Conservation (phyloP, 2,797 vertebrate species). For the Pseudotriccus pelzelni region DNA sequence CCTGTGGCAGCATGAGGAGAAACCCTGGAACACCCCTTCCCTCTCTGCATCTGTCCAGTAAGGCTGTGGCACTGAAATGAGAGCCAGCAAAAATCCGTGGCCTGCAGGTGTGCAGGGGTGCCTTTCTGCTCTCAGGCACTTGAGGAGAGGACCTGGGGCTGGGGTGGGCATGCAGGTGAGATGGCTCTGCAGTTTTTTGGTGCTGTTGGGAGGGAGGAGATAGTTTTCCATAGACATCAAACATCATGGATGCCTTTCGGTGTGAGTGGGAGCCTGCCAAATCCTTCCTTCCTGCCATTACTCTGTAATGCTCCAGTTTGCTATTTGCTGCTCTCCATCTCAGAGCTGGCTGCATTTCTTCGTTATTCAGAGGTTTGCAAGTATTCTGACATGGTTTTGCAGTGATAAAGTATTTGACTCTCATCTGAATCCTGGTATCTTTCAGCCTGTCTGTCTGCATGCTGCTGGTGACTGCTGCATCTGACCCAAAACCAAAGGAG, state of each 20-base stretch:
- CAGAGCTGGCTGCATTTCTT: background rate
- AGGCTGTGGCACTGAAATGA: background rate
- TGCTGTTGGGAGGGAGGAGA: background rate
- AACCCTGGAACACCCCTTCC: background rate
- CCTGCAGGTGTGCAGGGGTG: rapidly evolving
- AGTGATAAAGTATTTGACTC: background rate
- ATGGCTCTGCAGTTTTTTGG: background rate
- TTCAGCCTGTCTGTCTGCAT: background rate
- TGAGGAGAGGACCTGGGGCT: rapidly evolving
- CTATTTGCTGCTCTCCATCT: background rate
- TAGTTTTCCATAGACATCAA: background rate
- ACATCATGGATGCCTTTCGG: background rate
- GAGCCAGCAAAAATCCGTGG: background rate
- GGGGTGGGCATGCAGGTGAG: background rate
- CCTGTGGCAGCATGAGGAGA: rapidly evolving
- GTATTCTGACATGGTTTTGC: background rate
- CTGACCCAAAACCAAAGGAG: background rate
- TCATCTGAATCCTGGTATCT: background rate
- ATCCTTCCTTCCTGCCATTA: background rate
- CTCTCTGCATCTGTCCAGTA: rapidly evolving
- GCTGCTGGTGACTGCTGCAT: background rate
- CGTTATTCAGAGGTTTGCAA: background rate
- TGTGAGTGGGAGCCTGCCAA: background rate
- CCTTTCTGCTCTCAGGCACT: background rate
- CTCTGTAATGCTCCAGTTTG: background rate